Conservation (phyloP, 2,888 invertebrate species). For the Limnephilus marmoratus region DNA sequence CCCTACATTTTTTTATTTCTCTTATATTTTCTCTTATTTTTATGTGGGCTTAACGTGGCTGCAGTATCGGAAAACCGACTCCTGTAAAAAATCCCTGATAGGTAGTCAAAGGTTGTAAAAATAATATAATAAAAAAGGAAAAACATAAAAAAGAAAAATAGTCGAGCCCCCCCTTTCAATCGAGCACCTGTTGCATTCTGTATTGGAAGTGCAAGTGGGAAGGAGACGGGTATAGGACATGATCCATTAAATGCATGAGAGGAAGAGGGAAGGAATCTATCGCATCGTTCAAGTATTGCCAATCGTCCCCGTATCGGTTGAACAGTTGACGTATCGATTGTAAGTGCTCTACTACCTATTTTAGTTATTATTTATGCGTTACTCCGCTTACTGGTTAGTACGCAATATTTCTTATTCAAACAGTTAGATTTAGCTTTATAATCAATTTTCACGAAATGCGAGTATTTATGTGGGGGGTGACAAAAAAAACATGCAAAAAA, state of each 20-base stretch:
- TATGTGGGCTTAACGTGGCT: constrained; percentile 44
- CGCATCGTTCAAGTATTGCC: constrained; percentile 63
- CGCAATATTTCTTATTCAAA: no score
- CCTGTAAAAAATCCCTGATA: constrained; percentile 60
- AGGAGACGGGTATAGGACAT: constrained; percentile 43
- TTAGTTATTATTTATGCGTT: no score
- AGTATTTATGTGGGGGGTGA: no score
- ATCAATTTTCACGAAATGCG: no score
- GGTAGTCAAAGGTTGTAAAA: constrained; percentile 63
- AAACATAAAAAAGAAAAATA: constrained; percentile 56
- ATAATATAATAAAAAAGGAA: constrained; percentile 58
- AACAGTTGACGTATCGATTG: constrained; percentile 47
- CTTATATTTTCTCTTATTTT: constrained; percentile 49
- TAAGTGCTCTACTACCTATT: not conserved
- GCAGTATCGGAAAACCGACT: constrained; percentile 62
- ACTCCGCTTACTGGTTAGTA: no score
- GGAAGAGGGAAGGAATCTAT: constrained; percentile 50
- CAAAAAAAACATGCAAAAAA: no score
- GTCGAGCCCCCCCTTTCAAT: constrained; percentile 57
- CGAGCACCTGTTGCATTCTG: constrained; percentile 57
- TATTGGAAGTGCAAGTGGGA: constrained; percentile 47
- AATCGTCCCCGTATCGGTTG: constrained; percentile 63
- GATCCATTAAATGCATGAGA: constrained; percentile 17
- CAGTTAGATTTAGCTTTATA: no score
- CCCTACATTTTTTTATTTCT: constrained; percentile 24